Conservation (phyloP, 30 jellyfish, hydroid and myxozoan genomes). For the Pelagia noctiluca region DNA sequence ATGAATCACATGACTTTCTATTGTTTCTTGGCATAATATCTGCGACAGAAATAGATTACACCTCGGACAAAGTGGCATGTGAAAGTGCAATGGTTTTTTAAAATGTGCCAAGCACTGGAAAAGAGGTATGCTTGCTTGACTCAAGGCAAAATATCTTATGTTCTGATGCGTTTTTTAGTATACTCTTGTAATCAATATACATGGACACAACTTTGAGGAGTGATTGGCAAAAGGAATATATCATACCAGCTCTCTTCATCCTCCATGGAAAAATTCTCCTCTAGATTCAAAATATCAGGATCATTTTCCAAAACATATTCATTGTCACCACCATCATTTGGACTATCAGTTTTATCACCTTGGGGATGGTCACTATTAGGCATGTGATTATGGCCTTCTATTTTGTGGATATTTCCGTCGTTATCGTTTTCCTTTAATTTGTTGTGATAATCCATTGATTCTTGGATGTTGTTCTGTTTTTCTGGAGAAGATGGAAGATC, state of each 20-base stretch:
- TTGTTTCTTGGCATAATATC: too few relatives aligned
- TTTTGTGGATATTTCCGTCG: neutral
- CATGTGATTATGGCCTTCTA: neutral
- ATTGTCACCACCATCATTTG: neutral
- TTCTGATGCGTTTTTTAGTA: too few relatives aligned
- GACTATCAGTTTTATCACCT: neutral
- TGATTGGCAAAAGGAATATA: neutral
- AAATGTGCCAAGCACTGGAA: too few relatives aligned
- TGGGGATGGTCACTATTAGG: neutral
- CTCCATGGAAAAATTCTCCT: slow-evolving; percentile 47
- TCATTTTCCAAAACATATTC: slow-evolving; percentile 37
- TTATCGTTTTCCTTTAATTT: neutral
- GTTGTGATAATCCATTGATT: neutral
- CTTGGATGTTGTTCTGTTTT: neutral
- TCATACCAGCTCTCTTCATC: slow-evolving; percentile 70
- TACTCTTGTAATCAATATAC: too few relatives aligned
- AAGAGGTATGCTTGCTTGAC: too few relatives aligned
- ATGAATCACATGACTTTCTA: too few relatives aligned
- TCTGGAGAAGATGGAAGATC: slow-evolving; percentile 64
- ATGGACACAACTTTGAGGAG: neutral
- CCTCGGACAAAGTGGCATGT: too few relatives aligned
- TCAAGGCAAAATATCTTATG: neutral
- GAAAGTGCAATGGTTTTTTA: too few relatives aligned
- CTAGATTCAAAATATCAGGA: slow-evolving; percentile 4
- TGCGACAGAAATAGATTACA: too few relatives aligned